A percentile compares a stretch with the other conserved stretches of the same genome.
Conservation (phyloP, 2,888 invertebrate genomes). For the Acheta domesticus region DNA sequence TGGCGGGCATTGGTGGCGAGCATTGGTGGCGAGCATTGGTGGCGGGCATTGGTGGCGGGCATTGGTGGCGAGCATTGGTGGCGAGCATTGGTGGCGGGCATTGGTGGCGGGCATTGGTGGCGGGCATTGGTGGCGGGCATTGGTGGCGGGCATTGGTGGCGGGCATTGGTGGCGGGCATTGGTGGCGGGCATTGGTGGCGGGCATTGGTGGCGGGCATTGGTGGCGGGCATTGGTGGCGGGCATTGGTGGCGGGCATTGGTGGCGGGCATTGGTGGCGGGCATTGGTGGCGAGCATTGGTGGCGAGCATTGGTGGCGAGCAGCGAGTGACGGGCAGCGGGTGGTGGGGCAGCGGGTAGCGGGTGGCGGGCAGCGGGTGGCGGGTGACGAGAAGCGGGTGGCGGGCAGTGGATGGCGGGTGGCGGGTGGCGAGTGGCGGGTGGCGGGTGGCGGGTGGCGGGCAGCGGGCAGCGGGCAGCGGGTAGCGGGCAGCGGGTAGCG, state of each 20-base stretch:
- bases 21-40: background rate
- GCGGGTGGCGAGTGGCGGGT: background rate
- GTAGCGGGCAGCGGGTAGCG: background rate
- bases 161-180: background rate
- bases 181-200: background rate
- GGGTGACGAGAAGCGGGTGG: background rate
- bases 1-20: background rate
- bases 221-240: background rate
- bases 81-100: background rate
- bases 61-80: rapidly evolving
- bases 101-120: background rate
- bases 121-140: background rate
- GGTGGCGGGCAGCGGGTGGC: background rate
- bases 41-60: background rate
- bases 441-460: background rate
- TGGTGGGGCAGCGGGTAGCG: background rate
- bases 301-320: background rate
- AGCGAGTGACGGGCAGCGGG: background rate
- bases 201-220: background rate
- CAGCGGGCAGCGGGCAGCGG: background rate
- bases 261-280: background rate
- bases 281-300: background rate
- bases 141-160: background rate
- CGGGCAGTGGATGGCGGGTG: background rate
- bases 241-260: background rate